Evolutionary conservation across 37 sponge, comb jelly and placozoan species (phyloP).

Genomic region (Ianthella basta): DNA sequence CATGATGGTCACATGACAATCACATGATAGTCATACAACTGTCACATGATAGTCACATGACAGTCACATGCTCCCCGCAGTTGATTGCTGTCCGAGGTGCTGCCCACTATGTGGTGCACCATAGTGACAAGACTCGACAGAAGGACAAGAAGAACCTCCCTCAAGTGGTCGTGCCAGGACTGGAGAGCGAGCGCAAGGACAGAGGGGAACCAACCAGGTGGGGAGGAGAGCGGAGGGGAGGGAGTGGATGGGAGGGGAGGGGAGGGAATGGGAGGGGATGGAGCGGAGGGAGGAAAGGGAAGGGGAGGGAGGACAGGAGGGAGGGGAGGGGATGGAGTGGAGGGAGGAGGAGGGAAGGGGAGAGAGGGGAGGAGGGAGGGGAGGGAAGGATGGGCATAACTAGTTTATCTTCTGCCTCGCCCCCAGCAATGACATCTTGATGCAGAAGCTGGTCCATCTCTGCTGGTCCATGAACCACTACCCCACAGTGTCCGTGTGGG

Average conservation of each 20-base stretch:
- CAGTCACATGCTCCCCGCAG: conserved; percentile 16
- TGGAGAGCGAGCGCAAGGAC: conserved; percentile 67
- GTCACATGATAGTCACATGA: conserved; percentile 5
- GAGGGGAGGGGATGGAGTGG: too few species aligned
- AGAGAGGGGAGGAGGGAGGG: too few species aligned
- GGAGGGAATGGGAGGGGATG: not conserved
- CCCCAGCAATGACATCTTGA: conserved; percentile 50
- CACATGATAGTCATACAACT: not conserved
- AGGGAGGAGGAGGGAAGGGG: too few species aligned
- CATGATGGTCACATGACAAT: too few species aligned
- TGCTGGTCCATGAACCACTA: conserved; percentile 84
- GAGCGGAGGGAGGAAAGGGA: not conserved
- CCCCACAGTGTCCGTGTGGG: conserved; percentile 84
- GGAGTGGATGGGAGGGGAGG: not conserved
- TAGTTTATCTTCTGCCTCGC: not conserved
- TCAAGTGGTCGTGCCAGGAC: conserved; percentile 57
- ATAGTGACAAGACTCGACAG: conserved; percentile 49
- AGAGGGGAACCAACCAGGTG: conserved; percentile 65
- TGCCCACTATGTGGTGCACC: conserved; percentile 39
- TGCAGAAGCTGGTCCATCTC: conserved; percentile 64
- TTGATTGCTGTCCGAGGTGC: conserved; percentile 23
- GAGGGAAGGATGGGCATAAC: not conserved
- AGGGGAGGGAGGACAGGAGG: not conserved
- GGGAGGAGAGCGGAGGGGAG: not conserved
- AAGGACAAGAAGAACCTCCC: conserved; percentile 48